These are phyloP conservation scores for Leptoclinus maculatus DNA, from an alignment of 2,797 vertebrate genomes.

Conservation along the genomic window DNA sequence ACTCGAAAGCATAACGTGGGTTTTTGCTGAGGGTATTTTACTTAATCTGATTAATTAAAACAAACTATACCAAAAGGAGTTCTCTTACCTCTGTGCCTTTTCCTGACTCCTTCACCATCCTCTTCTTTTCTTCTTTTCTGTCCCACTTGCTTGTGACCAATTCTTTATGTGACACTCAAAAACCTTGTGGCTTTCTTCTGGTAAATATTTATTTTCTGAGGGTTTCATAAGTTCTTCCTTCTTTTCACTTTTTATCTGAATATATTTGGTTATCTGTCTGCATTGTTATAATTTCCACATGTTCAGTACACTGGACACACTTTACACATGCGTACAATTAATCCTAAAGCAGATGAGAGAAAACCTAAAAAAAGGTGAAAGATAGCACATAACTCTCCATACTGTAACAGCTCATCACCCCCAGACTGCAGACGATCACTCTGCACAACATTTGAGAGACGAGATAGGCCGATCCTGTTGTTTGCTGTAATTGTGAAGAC, in stretches of 20 bases:
- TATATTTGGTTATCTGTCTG: conserved; percentile 2
- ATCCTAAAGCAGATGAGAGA: not conserved
- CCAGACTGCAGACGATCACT: conserved; percentile 16
- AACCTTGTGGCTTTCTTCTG: not conserved
- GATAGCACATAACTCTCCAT: not conserved
- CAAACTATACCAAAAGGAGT: conserved; percentile 62
- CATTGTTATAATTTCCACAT: not conserved
- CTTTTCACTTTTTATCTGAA: not conserved
- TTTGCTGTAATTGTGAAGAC: conserved; percentile 59
- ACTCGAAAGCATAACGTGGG: conserved; percentile 80
- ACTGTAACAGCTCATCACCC: conserved; percentile 21
- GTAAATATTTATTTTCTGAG: not conserved
- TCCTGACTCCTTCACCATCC: not conserved
- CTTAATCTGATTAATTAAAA: conserved; percentile 81
- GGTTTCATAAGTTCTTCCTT: not conserved
- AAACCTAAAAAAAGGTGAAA: not conserved
- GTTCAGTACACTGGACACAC: not conserved
- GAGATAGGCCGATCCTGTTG: conserved; percentile 32
- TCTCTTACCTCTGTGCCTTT: conserved; percentile 16
- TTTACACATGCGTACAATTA: not conserved
- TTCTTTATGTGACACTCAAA: not conserved
- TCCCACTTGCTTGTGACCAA: not conserved
- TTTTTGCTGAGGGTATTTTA: conserved; percentile 54
- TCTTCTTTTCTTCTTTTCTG: not conserved
- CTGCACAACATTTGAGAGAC: conserved; percentile 33